Evolutionary conservation across 1,140 invertebrate genomes (phyloP).

Genomic region (Littorina saxatilis): DNA sequence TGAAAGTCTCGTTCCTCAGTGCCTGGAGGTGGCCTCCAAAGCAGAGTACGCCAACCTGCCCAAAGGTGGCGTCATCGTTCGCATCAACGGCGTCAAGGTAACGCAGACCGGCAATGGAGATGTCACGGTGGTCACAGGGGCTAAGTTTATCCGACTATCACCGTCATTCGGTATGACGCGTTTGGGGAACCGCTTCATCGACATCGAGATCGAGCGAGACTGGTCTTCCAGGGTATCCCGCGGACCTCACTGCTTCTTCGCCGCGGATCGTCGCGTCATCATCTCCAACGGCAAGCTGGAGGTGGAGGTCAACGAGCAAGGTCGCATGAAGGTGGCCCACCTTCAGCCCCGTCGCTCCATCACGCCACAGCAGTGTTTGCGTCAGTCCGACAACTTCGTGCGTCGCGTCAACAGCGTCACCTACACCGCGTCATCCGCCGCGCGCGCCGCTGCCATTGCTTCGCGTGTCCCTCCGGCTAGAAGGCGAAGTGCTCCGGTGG

Average conservation of each 20-base stretch:
- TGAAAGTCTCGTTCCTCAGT: constrained; percentile 54
- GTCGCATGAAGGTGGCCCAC: constrained; percentile 46
- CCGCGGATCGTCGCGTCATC: constrained; percentile 51
- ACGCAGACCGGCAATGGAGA: constrained; percentile 62
- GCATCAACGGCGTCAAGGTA: constrained; percentile 67
- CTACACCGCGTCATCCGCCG: not conserved
- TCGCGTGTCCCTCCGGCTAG: not conserved
- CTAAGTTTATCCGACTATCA: constrained; percentile 62
- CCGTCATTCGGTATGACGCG: constrained; percentile 51
- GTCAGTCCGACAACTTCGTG: constrained; percentile 12
- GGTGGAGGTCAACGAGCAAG: constrained; percentile 63
- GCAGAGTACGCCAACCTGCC: constrained; percentile 59
- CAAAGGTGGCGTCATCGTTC: constrained; percentile 60
- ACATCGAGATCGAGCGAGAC: constrained; percentile 60
- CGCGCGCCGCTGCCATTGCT: not conserved
- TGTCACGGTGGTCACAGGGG: constrained; percentile 62
- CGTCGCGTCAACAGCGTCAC: constrained; percentile 31
- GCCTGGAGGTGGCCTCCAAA: constrained; percentile 54
- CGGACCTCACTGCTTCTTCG: constrained; percentile 53
- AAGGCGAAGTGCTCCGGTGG: constrained; percentile 29
- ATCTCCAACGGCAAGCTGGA: constrained; percentile 65
- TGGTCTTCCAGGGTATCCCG: constrained; percentile 56
- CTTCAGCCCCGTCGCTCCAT: constrained; percentile 32
- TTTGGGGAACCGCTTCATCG: constrained; percentile 61
- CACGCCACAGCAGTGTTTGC: constrained; percentile 29